A percentile compares a stretch with the other conserved stretches of the same genome.
Conservation (phyloP, 2,888 invertebrate genomes). For the Eupsilia transversa region DNA sequence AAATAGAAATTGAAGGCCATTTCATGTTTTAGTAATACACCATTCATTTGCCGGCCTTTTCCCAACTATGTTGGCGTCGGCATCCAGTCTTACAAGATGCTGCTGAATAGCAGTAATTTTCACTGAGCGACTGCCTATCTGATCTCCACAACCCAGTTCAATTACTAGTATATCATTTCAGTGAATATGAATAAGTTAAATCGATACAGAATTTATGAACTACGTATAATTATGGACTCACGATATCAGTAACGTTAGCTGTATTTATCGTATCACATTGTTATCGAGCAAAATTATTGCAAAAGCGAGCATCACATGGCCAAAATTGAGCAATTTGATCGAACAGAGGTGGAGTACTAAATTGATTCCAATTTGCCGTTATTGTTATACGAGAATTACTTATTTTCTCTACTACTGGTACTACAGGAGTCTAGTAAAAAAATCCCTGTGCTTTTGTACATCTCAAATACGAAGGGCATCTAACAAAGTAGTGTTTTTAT, state of each 20-base stretch:
- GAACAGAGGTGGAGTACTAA: constrained; percentile 13
- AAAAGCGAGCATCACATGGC: constrained; percentile 24
- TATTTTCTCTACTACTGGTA: constrained; percentile 33
- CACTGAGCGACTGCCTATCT: not conserved
- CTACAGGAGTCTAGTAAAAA: not conserved
- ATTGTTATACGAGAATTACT: constrained; percentile 31
- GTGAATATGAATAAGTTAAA: constrained; percentile 5
- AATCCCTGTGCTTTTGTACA: not conserved
- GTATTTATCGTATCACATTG: constrained; percentile 36
- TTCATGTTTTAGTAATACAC: not conserved
- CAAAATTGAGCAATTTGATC: constrained; percentile 54
- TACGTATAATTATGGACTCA: constrained; percentile 13
- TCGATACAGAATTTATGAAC: constrained; percentile 19
- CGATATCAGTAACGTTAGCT: constrained; percentile 34
- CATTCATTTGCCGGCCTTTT: not conserved
- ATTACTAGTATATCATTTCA: not conserved
- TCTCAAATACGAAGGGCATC: not conserved
- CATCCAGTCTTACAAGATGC: not conserved
- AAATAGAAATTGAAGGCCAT: not conserved
- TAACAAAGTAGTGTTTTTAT: not conserved
- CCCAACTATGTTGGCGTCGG: not conserved
- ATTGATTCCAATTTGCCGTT: constrained; percentile 47
- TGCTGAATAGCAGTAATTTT: not conserved
- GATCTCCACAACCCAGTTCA: not conserved
- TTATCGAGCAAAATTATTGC: constrained; percentile 32